Conservation (phyloP, 2,113 vertebrate genomes). For the Misgurnus anguillicaudatus region DNA sequence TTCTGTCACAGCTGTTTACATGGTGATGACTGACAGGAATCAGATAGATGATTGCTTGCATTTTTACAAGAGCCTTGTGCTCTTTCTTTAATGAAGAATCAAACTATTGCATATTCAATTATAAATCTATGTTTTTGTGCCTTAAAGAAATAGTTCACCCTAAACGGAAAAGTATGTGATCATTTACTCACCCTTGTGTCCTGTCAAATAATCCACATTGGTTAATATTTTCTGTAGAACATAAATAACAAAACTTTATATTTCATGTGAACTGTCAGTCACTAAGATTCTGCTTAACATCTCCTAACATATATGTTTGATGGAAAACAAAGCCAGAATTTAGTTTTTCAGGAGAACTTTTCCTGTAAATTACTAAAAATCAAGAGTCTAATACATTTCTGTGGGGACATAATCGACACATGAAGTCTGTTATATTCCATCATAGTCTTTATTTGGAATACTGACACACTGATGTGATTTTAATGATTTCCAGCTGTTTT, state of each 20-base stretch:
- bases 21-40: conserved; percentile 31
- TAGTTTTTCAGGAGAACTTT: no score
- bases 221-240: no score
- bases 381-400: not conserved
- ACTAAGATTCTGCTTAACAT: no score
- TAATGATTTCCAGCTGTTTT: conserved; percentile 53
- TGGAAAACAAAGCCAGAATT: no score
- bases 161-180: no score
- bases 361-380: no score
- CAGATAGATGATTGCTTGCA: conserved; percentile 7
- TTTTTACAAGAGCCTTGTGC: not conserved
- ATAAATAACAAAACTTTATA: no score
- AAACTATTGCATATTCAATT: not conserved
- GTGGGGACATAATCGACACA: not conserved
- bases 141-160: not conserved
- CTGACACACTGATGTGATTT: not conserved
- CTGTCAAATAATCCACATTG: no score
- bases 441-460: not conserved
- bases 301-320: no score
- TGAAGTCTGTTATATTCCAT: not conserved
- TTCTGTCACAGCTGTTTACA: conserved; percentile 25
- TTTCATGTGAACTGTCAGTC: no score
- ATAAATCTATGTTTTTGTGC: not conserved
- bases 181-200: no score
- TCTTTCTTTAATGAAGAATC: conserved; percentile 2